Conservation (phyloP, 2,113 vertebrate species). For the Muntiacus muntjak region DNA sequence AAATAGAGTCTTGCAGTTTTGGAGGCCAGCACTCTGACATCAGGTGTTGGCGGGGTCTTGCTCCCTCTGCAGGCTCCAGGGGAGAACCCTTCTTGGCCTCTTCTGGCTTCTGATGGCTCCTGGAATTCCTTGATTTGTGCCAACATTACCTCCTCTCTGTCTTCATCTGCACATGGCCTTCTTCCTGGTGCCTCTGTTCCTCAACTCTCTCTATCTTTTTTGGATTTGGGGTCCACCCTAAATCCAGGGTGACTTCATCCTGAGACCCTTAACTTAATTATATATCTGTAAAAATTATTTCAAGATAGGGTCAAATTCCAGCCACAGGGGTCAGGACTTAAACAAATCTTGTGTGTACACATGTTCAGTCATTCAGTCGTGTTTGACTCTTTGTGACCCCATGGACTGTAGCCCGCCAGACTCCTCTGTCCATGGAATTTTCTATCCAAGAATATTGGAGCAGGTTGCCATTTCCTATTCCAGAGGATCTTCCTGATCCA, state of each 20-base stretch:
- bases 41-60: rapidly evolving
- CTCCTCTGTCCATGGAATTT: background rate
- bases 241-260: background rate
- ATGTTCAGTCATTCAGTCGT: background rate
- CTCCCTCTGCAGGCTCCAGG: background rate
- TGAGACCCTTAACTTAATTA: background rate
- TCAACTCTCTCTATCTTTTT: background rate
- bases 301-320: background rate
- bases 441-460: background rate
- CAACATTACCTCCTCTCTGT: no score
- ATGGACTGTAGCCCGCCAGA: background rate
- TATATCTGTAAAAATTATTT: background rate
- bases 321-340: background rate
- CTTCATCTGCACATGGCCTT: background rate
- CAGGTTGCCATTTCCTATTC: background rate
- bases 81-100: background rate
- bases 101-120: background rate
- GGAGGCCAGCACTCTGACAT: background rate
- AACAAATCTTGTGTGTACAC: background rate
- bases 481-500: background rate
- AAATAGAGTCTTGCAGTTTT: background rate
- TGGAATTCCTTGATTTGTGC: background rate
- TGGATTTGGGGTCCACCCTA: background rate
- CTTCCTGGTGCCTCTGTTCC: background rate
- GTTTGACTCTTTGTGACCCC: background rate